Evolutionary conservation across 2,797 vertebrate species (phyloP), one percentile per base, ranked within the genome.

Genomic region (Leptatherina wallacei): DNA sequence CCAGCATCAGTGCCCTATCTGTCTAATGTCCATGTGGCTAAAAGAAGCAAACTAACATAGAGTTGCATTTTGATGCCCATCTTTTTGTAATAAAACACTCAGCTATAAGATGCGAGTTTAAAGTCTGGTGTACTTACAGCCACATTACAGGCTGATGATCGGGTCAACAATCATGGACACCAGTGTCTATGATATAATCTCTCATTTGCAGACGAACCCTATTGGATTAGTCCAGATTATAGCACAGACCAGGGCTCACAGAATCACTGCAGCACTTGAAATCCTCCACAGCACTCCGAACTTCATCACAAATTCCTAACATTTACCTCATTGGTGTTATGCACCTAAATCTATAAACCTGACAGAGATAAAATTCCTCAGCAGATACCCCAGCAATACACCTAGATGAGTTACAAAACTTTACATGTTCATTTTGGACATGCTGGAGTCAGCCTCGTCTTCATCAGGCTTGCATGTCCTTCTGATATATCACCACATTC

Each of bases 161-260:
- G n/a, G 47, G n/a, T 49, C 47, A 22, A 62, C 27, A 57, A 36
- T 40, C 44, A 55, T 35, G 30, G 47, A 20, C 27, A 18, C 52
- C 65, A 38, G 72, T 71, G 70, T 65, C 65, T 33, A 11, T 82
- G 76, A 83, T 76, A 65, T 93, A 90, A 93, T 89, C 86, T 80
- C 61, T 75, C 67, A 57, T 74, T 74, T 78, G 78, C 71, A 73
- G 66, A 85, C 86, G 86, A 89, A 85, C 65, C 61, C 73, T 33
- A 54, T 32, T 72, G 90, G 88, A 91, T 93, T 89, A 92, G 74
- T 63, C 63, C 79, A 87, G 90, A 93, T 92, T 93, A 93, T 79
- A 82, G 40, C 71, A 57, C 65, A 35, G 71, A 70, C 65, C 73
- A 69, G 69, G 54, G 61, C 75, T 81, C 73, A 75, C 62, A 69